These are phyloP conservation scores for Ladona fulva DNA, from an alignment of 1,140 invertebrate genomes.

Conservation along the genomic window DNA sequence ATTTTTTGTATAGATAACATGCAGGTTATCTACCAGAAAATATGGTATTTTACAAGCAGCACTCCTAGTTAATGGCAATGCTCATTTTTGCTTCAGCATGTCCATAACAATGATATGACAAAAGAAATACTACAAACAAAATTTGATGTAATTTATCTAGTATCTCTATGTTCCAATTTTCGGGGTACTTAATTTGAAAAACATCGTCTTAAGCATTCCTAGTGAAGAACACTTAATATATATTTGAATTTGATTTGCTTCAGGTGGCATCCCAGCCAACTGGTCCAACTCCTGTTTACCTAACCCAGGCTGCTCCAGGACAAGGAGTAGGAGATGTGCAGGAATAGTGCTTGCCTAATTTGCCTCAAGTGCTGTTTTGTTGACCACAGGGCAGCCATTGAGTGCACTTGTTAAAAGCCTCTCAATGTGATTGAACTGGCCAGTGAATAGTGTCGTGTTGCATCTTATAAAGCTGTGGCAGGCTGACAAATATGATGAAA, in stretches of 20 bases:
- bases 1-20: no score
- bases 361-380: background rate
- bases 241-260: background rate
- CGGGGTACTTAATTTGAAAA: no score
- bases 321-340: background rate
- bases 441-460: background rate
- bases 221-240: no score
- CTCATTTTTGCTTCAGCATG: no score
- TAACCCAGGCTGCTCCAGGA: background rate
- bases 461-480: background rate
- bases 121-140: no score
- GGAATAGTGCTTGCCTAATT: background rate
- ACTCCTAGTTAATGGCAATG: no score
- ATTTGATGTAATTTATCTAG: no score
- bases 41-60: no score
- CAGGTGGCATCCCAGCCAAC: background rate
- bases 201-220: no score
- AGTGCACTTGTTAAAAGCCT: background rate
- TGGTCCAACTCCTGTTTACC: background rate
- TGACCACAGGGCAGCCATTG: background rate
- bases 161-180: no score
- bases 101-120: no score
- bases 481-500: background rate
- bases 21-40: no score
- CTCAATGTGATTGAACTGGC: background rate